Base-by-base conservation (phyloP, 2,888 invertebrate species). In the Chalcosyrphus nemorum region DNA sequence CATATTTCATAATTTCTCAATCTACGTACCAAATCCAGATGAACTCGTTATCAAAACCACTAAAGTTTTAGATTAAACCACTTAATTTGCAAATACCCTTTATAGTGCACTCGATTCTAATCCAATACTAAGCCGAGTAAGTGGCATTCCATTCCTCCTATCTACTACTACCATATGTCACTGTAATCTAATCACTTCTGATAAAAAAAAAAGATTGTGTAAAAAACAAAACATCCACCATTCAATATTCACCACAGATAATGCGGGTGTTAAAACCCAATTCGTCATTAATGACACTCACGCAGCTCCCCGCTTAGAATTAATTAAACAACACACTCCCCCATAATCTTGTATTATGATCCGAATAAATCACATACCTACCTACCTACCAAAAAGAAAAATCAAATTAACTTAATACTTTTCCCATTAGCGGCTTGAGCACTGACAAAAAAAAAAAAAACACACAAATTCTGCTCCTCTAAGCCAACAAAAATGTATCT, bases 321-420 rank as follows among this genome's bases (percentile, higher is more conserved):
- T 76, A 54, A 68, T 61, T 54, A 70, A 61, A 59, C 35, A 61
- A 52, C 24, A 59, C 52, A 59, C 59, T 54, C 21, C 38, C 38
- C 19, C 54, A 47, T 47, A 32, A 32, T 63, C 29, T 63, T 47
- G 17, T 29, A 59, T 71, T 71, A 71, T 38, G 57, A 50, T 59
- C 59, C 38, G 21, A 13, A 76, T 76, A 76, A 59, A 76, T 76
- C 57, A 75, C 57, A 66, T 56, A 50, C 56, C 52, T 56, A 38
- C 56, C 45, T 47, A 75, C 47, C 63, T 27, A 35, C 4, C n/a
- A n/a, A 3, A 11, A 35, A 32, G 19, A 27, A 71, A 63, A 15
- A 38, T 41, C 19, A 56, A 56, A 15, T 59, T 59, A 59, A 59
- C 50, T 71, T 50, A 59, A 71, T 71, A 71, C 50, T 47, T 50